Conservation (phyloP, 1,140 invertebrate species). For the Psix sp. region DNA sequence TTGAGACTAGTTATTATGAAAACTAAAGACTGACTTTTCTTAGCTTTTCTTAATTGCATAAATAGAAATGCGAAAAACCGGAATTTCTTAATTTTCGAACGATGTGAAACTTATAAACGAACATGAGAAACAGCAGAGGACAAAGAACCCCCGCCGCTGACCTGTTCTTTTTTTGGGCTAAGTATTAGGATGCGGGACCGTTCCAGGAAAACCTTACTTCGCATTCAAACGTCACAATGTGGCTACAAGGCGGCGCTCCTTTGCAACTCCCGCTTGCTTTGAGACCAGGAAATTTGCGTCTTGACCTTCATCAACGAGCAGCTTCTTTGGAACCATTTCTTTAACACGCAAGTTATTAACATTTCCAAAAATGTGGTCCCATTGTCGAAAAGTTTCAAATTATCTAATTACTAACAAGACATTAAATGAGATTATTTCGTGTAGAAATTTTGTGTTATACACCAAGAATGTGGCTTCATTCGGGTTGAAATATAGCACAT, state of each 20-base stretch:
- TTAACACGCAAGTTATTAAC: conserved; percentile 45
- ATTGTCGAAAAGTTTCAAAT: conserved; percentile 44
- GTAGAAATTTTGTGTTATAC: no score
- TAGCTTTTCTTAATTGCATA: no score
- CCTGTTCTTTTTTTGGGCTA: conserved; percentile 14
- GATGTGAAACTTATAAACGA: no score
- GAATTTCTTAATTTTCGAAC: no score
- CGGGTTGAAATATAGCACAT: no score
- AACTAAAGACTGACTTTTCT: no score
- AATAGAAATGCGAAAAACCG: no score
- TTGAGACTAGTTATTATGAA: no score
- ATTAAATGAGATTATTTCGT: conserved; percentile 47
- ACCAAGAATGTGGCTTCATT: no score
- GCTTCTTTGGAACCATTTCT: conserved; percentile 48
- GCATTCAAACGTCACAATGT: conserved; percentile 50
- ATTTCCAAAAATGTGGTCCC: conserved; percentile 44
- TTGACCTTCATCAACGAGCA: conserved; percentile 71
- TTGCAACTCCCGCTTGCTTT: conserved; percentile 33
- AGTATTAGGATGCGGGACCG: conserved; percentile 39
- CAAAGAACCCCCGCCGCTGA: no score
- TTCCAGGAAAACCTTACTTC: conserved; percentile 65
- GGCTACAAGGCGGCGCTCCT: conserved; percentile 41
- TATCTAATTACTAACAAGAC: conserved; percentile 52
- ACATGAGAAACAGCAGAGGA: no score
- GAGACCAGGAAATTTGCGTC: conserved; percentile 60